These are phyloP conservation scores for Sinodicranocentrus sp. DNA, from an alignment of 2,888 invertebrate species.

Conservation along the genomic window DNA sequence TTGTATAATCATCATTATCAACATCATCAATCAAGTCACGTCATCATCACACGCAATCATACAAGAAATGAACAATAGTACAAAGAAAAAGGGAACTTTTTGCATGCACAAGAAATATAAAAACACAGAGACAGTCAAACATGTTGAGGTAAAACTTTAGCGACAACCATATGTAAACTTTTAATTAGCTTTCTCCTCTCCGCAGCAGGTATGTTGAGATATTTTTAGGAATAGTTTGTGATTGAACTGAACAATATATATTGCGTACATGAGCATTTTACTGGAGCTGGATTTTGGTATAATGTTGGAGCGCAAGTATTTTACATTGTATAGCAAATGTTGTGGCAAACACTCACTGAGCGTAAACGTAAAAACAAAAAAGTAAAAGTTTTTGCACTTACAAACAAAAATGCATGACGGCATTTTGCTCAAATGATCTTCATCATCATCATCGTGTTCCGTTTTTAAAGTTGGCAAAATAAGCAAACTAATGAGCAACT, in stretches of 20 bases:
- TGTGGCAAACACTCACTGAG: background rate
- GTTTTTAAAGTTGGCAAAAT: slow-evolving; percentile 16
- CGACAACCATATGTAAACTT: slow-evolving; percentile 47
- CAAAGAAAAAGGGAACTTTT: slow-evolving; percentile 57
- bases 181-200: slow-evolving; percentile 46
- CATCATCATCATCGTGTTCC: slow-evolving; percentile 1
- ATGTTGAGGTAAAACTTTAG: slow-evolving; percentile 18
- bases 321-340: background rate
- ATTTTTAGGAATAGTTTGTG: no score
- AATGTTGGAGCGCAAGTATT: background rate
- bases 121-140: background rate
- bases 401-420: slow-evolving; percentile 9
- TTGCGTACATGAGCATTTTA: no score
- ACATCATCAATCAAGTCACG: slow-evolving; percentile 67
- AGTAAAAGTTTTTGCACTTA: background rate
- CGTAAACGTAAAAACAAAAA: background rate
- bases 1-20: slow-evolving; percentile 6
- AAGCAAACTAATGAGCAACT: slow-evolving; percentile 62
- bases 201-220: no score
- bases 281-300: background rate
- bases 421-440: background rate
- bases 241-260: no score
- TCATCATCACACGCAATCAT: slow-evolving; percentile 64
- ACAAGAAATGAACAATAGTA: slow-evolving; percentile 23
- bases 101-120: slow-evolving; percentile 47